Conservation (phyloP, 1,140 invertebrate species). For the Micrasema longulum region DNA sequence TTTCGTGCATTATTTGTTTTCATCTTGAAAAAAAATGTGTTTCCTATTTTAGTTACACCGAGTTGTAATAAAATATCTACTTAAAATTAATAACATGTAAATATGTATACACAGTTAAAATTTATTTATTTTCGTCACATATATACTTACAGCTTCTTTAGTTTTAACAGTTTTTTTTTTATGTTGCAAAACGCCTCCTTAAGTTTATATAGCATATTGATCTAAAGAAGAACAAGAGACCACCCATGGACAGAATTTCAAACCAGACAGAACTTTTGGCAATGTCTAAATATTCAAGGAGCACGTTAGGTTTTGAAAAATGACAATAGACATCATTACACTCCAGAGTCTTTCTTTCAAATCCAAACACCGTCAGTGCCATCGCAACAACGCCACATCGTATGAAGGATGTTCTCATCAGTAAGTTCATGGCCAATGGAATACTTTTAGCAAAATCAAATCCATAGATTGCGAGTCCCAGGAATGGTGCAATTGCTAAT, state of each 20-base stretch:
- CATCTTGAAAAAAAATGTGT: too few species aligned
- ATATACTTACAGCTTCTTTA: too few species aligned
- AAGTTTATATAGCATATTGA: slow-evolving; percentile 68
- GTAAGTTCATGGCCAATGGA: slow-evolving; percentile 68
- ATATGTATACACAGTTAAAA: too few species aligned
- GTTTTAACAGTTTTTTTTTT: slow-evolving; percentile 55
- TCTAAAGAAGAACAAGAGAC: slow-evolving; percentile 68
- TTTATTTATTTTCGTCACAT: too few species aligned
- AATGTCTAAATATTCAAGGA: slow-evolving; percentile 70
- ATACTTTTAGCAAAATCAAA: slow-evolving; percentile 75
- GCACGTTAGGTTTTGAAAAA: slow-evolving; percentile 70
- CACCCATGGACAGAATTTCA: slow-evolving; percentile 66
- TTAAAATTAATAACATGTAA: too few species aligned
- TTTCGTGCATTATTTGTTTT: too few species aligned
- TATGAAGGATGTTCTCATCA: slow-evolving; percentile 74
- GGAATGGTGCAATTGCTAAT: slow-evolving; percentile 71
- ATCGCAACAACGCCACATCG: slow-evolving; percentile 72
- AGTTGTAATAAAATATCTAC: too few species aligned
- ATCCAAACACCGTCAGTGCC: slow-evolving; percentile 72
- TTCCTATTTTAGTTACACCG: too few species aligned
- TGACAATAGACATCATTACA: slow-evolving; percentile 73
- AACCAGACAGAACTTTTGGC: slow-evolving; percentile 67
- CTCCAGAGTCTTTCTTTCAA: slow-evolving; percentile 68
- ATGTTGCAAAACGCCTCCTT: slow-evolving; percentile 68
- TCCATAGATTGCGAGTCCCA: slow-evolving; percentile 74